Conservation (phyloP, 1,140 invertebrate species). For the Vanessa tameamea region DNA sequence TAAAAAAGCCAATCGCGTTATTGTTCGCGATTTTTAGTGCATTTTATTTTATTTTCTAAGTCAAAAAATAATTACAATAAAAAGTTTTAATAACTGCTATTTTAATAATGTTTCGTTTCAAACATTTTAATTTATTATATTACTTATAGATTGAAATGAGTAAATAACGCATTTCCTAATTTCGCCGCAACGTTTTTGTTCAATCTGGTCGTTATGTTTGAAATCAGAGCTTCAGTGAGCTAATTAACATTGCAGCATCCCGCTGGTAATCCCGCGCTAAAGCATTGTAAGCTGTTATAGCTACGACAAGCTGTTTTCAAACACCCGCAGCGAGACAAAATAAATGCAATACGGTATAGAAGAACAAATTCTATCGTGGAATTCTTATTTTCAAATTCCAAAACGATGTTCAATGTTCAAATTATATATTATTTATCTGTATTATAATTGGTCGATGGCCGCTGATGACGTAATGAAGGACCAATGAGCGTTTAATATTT, state of each 20-base stretch:
- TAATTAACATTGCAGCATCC: slow-evolving; percentile 40
- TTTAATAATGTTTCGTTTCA: too few species aligned
- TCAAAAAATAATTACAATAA: too few species aligned
- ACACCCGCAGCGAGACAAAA: slow-evolving; percentile 8
- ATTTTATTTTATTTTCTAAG: too few species aligned
- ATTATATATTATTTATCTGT: background rate
- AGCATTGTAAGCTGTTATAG: slow-evolving; percentile 37
- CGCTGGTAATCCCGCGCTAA: slow-evolving; percentile 42
- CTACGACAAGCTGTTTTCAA: slow-evolving; percentile 36
- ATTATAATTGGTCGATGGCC: too few species aligned
- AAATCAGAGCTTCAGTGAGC: slow-evolving; percentile 8
- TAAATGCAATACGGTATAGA: background rate
- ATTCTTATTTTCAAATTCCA: background rate
- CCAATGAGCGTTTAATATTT: too few species aligned
- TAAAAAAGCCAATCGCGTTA: too few species aligned
- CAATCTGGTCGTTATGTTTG: slow-evolving; percentile 14
- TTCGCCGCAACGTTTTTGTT: slow-evolving; percentile 20
- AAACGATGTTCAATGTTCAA: background rate
- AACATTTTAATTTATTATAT: too few species aligned
- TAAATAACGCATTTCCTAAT: too few species aligned
- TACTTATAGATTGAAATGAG: too few species aligned
- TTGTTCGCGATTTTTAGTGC: too few species aligned
- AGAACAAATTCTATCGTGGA: background rate
- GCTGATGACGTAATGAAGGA: too few species aligned
- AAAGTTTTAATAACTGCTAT: too few species aligned